Percentiles rank a stretch among this genome's conserved stretches.
Conservation (phyloP, 2,113 vertebrate genomes). For the Circaetus cinerascens region DNA sequence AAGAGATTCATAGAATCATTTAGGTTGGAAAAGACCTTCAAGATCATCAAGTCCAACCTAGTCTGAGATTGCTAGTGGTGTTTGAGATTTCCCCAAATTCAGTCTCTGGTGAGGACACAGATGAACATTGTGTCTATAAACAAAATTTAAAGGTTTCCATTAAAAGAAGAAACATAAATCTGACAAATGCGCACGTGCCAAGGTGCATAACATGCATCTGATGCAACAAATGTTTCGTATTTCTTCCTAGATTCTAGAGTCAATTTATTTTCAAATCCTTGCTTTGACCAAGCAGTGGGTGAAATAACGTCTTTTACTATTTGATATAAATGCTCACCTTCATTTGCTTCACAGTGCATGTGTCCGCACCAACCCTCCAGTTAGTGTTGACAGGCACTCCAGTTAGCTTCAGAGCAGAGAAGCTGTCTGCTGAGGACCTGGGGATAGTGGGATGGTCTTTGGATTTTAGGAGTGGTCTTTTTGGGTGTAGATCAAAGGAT, state of each 20-base stretch:
- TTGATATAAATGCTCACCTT: background rate
- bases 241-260: background rate
- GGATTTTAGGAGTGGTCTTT: background rate
- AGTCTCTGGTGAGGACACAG: background rate
- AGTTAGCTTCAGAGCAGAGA: background rate
- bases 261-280: background rate
- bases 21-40: too few relatives aligned
- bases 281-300: background rate
- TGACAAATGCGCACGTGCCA: rapidly evolving
- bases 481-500: background rate
- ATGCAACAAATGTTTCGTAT: background rate
- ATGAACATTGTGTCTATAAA: background rate
- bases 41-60: too few relatives aligned
- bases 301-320: background rate
- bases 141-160: background rate
- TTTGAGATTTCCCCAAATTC: background rate
- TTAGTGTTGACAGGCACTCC: background rate
- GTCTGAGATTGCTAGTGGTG: background rate
- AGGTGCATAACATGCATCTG: background rate
- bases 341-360: background rate
- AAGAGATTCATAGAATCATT: background rate
- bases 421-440: background rate
- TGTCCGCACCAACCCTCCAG: too few relatives aligned
- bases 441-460: background rate
- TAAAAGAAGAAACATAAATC: background rate